Evolutionary conservation across 2,797 vertebrate genomes (phyloP).

Genomic region (Spatula versicolor): DNA sequence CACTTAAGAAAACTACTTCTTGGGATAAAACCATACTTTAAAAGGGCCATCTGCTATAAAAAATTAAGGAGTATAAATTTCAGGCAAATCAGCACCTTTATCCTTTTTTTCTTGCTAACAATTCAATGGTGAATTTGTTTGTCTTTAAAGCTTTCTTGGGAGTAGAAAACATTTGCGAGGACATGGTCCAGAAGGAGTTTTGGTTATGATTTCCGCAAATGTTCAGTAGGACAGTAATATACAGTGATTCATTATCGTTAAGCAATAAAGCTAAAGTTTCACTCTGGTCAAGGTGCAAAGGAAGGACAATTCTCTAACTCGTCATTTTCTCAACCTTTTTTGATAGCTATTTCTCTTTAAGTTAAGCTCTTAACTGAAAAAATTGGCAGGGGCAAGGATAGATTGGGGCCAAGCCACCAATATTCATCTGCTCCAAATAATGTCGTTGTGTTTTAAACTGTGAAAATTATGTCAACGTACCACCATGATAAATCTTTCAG

Average conservation of each 20-base stretch:
- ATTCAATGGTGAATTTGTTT: background rate
- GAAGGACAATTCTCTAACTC: background rate
- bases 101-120: fast-evolving
- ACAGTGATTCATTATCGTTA: background rate
- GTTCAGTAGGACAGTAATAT: background rate
- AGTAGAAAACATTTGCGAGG: background rate
- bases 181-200: background rate
- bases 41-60: background rate
- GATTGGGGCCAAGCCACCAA: background rate
- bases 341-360: background rate
- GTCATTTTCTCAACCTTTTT: background rate
- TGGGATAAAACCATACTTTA: background rate
- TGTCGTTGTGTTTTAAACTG: background rate
- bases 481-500: background rate
- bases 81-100: background rate
- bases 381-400: no score
- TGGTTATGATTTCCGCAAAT: fast-evolving
- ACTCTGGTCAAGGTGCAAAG: background rate
- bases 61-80: background rate
- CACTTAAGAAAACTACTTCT: background rate
- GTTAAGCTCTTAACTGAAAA: background rate
- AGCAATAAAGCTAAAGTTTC: background rate
- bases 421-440: background rate
- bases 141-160: background rate
- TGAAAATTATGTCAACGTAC: background rate